These are phyloP conservation scores for Melanostigma gelatinosum DNA, from an alignment of 2,113 vertebrate species.

Conservation along the genomic window DNA sequence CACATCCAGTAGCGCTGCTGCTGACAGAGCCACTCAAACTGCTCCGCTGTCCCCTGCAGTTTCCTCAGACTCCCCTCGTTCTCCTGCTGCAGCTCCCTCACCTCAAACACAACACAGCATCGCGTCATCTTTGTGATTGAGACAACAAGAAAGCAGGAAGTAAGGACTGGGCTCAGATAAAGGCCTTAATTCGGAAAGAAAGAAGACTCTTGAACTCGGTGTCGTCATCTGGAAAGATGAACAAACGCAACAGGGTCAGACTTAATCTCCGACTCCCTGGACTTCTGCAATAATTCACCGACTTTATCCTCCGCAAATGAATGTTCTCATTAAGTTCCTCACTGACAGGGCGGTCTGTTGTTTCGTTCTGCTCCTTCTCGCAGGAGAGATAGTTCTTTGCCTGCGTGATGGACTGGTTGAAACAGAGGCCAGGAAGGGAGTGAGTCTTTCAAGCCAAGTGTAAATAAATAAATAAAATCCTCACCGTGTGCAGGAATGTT, in stretches of 20 bases:
- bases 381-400: constrained; percentile 43
- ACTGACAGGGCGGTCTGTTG: constrained; percentile 20
- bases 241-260: background rate
- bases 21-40: constrained; percentile 83
- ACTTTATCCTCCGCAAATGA: constrained; percentile 21
- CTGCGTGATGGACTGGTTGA: constrained; percentile 58
- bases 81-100: constrained; percentile 65
- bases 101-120: constrained; percentile 43
- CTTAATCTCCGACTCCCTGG: constrained; percentile 5
- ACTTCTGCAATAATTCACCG: constrained; percentile 23
- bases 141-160: constrained; percentile 14
- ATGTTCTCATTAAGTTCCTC: constrained; percentile 40
- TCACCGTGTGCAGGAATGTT: constrained; percentile 48
- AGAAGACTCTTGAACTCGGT: background rate
- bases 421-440: constrained; percentile 42
- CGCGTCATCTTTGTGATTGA: constrained; percentile 8
- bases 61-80: constrained; percentile 75
- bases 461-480: constrained; percentile 34
- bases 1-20: constrained; percentile 82
- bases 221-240: constrained; percentile 43
- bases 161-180: background rate
- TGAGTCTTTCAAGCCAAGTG: constrained; percentile 42
- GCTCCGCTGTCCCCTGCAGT: constrained; percentile 76
- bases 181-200: constrained; percentile 10
- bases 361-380: constrained; percentile 35